Evolutionary conservation across 2,797 vertebrate species (phyloP).

Genomic region (Morelia viridis): DNA sequence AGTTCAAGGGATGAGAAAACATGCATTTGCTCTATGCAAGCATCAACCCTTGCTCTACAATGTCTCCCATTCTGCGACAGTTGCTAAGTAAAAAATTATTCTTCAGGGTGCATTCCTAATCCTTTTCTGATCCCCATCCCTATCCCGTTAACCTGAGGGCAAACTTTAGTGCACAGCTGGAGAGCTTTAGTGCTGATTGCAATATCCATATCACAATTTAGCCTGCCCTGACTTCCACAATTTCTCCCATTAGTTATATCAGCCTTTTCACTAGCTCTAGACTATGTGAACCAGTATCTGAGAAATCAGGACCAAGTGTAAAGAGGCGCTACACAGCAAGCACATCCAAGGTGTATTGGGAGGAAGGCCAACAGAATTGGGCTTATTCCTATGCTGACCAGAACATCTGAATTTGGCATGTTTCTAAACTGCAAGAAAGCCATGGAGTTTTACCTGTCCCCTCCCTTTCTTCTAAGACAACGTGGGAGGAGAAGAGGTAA

Average conservation of each 20-base stretch:
- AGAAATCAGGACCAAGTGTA: background rate
- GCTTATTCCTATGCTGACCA: background rate
- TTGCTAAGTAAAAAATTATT: background rate
- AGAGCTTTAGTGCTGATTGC: background rate
- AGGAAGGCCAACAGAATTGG: background rate
- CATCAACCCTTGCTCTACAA: background rate
- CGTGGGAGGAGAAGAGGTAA: background rate
- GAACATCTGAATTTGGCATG: background rate
- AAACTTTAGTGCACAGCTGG: background rate
- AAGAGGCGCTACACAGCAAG: background rate
- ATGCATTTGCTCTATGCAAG: background rate
- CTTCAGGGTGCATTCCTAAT: background rate
- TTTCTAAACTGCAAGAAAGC: background rate
- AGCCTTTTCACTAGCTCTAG: background rate
- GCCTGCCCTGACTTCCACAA: background rate
- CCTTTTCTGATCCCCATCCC: background rate
- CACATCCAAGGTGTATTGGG: background rate
- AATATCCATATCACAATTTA: background rate
- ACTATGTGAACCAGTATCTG: background rate
- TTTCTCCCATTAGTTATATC: background rate
- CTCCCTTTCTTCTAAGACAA: background rate
- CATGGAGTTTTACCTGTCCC: background rate
- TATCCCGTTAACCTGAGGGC: background rate
- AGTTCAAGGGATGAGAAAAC: background rate
- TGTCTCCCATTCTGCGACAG: background rate